Evolutionary conservation across 2,797 vertebrate species (phyloP).

Genomic region (Xyrichtys novacula): DNA sequence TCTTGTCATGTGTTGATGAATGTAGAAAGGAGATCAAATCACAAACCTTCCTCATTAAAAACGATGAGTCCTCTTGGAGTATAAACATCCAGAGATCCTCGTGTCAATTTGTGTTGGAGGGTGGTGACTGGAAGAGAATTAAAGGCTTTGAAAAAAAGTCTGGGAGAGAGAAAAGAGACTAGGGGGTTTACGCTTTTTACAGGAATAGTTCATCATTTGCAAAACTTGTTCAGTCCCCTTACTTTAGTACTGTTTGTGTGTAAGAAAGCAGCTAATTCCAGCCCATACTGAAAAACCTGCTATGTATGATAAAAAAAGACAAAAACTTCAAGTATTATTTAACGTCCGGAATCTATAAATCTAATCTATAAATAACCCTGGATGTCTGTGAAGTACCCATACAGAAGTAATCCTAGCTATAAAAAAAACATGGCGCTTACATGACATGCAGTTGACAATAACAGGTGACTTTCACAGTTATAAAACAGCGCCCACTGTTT

Average conservation of each 20-base stretch:
- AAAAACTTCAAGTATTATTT: too few relatives aligned
- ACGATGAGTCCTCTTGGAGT: background rate
- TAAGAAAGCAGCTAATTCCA: background rate
- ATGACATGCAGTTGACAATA: too few relatives aligned
- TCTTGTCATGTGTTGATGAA: slow-evolving; percentile 11
- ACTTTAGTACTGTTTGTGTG: background rate
- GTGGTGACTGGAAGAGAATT: background rate
- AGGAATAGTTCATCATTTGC: background rate
- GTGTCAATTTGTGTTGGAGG: background rate
- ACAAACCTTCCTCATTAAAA: slow-evolving; percentile 6
- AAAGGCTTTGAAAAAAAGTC: background rate
- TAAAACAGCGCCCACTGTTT: too few relatives aligned
- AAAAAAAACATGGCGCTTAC: too few relatives aligned
- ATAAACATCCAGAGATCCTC: background rate
- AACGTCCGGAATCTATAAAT: too few relatives aligned
- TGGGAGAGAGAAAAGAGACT: background rate
- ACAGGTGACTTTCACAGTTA: background rate
- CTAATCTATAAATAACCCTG: too few relatives aligned
- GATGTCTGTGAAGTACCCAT: too few relatives aligned
- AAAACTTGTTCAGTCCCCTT: too few relatives aligned
- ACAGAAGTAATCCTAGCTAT: too few relatives aligned
- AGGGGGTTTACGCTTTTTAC: background rate
- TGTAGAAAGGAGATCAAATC: slow-evolving; percentile 8
- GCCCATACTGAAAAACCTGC: too few relatives aligned
- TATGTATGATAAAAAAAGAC: too few relatives aligned